phyloP scores from a whole-genome alignment of 2,888 invertebrate genomes.

The Ectemnius lituratus region DNA sequence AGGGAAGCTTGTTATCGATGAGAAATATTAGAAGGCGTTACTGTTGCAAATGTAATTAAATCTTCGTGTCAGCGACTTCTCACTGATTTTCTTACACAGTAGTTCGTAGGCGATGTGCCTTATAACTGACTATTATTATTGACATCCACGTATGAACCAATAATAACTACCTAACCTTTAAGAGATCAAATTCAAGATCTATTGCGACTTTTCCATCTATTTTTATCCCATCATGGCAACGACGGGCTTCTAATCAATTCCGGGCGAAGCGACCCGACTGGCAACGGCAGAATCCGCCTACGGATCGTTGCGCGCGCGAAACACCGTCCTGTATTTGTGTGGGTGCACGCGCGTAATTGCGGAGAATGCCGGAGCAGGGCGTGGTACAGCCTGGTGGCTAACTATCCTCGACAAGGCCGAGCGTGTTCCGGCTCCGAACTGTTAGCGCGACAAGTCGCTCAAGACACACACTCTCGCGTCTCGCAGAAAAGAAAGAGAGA shows the following conservation, averaged over 20 bases:
- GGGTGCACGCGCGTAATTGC: conserved; percentile 53
- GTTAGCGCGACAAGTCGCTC: conserved; percentile 17
- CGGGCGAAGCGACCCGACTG: background rate
- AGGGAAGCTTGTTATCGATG: no score
- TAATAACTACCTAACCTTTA: no score
- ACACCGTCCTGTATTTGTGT: conserved; percentile 28
- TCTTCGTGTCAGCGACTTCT: no score
- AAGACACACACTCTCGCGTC: conserved; percentile 9
- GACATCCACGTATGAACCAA: no score
- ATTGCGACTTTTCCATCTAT: background rate
- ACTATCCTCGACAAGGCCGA: conserved; percentile 75
- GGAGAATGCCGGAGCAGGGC: conserved; percentile 73
- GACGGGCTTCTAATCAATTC: no score
- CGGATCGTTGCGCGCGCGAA: conserved; percentile 25
- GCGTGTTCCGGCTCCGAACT: conserved; percentile 72
- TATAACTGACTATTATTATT: no score
- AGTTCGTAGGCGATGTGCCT: no score
- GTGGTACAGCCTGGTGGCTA: conserved; percentile 69
- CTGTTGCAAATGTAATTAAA: no score
- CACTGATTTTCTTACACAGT: no score
- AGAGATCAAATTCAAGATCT: no score
- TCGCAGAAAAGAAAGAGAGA: conserved; percentile 11
- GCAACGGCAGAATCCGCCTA: conserved; percentile 19
- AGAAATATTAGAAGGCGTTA: no score
- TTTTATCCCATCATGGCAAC: background rate